Evolutionary conservation across 2,113 vertebrate species (phyloP).

Genomic region (Paradisaea rubra): DNA sequence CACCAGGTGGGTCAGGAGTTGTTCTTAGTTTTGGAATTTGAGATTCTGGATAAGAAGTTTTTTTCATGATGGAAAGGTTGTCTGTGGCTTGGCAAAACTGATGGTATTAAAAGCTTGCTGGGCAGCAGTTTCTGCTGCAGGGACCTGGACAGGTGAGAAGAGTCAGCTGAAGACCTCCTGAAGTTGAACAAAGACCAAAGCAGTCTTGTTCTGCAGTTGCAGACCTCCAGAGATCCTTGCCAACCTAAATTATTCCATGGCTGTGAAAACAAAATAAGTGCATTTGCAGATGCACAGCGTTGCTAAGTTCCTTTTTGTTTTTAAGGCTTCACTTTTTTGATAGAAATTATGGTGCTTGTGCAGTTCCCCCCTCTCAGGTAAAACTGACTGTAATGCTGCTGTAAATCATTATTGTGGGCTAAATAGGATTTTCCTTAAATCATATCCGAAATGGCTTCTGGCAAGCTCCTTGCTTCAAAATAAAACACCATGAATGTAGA

Average conservation of each 20-base stretch:
- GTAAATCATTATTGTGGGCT: not conserved
- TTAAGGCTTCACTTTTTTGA: not conserved
- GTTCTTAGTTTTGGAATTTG: not conserved
- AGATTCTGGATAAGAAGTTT: not conserved
- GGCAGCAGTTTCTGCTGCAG: not conserved
- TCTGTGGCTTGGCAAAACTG: not conserved
- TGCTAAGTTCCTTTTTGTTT: not conserved
- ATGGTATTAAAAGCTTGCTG: not conserved
- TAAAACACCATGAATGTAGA: not conserved
- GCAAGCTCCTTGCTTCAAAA: not conserved
- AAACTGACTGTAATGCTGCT: not conserved
- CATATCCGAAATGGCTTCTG: not conserved
- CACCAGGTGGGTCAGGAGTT: slow-evolving; percentile 40
- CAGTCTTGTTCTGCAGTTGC: not conserved
- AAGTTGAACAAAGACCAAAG: not conserved
- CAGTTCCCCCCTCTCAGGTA: not conserved
- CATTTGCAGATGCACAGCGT: rapidly evolving
- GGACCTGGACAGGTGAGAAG: not conserved
- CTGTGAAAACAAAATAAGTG: not conserved
- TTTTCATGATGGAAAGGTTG: not conserved
- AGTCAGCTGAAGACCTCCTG: not conserved
- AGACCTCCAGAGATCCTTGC: not conserved
- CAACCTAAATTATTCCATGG: not conserved
- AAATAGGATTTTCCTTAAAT: not conserved
- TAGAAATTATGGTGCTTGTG: not conserved